phyloP scores from a whole-genome alignment of 2,888 invertebrate species.

The Pammene fasciana region DNA sequence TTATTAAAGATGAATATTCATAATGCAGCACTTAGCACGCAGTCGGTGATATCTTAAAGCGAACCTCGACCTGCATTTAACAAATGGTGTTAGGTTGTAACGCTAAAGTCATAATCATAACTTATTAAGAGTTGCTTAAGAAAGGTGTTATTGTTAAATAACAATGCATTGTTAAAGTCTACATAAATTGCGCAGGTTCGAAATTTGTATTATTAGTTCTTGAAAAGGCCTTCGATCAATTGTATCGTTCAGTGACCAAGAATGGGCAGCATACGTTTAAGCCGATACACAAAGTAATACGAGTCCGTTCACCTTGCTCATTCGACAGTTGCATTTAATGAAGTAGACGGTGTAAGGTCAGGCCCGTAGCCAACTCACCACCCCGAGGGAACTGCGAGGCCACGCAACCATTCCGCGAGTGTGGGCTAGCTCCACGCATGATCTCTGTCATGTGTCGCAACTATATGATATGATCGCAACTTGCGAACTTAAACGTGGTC shows the following conservation, averaged over 20 bases:
- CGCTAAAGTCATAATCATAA: conserved; percentile 13
- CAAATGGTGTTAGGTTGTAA: conserved; percentile 14
- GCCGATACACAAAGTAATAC: conserved; percentile 13
- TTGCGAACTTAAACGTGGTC: conserved; percentile 28
- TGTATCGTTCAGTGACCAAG: conserved; percentile 20
- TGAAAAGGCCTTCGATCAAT: conserved; percentile 19
- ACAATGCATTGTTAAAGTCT: conserved; percentile 19
- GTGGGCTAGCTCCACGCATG: conserved; percentile 16
- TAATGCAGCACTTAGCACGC: conserved; percentile 2
- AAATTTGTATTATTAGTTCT: conserved; percentile 21
- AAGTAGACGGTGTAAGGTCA: conserved; percentile 29
- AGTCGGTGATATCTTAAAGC: conserved; percentile 12
- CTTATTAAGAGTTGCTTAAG: conserved; percentile 20
- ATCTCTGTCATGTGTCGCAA: conserved; percentile 24
- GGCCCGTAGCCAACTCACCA: conserved; percentile 5
- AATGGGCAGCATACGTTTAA: conserved; percentile 8
- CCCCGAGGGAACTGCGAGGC: conserved; percentile 22
- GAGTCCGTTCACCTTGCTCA: conserved; percentile 30
- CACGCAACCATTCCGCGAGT: conserved; percentile 2
- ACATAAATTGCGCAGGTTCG: conserved; percentile 2
- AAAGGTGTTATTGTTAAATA: conserved; percentile 14
- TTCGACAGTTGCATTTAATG: conserved; percentile 25
- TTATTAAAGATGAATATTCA: conserved; percentile 28
- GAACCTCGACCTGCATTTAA: conserved; percentile 34
- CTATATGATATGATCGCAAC: conserved; percentile 34